Evolutionary conservation across 2,888 invertebrate genomes (phyloP).

Genomic region (Sphaerophoria rueppellii): DNA sequence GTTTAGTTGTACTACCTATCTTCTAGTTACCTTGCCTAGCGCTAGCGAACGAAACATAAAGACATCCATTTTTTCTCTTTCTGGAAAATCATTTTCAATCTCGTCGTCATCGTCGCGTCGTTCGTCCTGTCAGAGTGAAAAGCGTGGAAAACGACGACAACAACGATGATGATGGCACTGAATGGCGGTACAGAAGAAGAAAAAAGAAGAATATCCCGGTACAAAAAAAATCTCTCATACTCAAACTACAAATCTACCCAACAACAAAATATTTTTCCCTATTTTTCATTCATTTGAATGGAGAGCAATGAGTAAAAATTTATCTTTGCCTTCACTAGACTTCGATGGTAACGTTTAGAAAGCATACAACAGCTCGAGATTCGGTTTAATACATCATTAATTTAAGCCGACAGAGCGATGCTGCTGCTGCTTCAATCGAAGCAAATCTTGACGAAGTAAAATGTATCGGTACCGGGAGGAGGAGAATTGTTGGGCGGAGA

Average conservation of each 20-base stretch:
- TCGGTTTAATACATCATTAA: slow-evolving; percentile 72
- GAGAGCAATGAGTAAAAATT: slow-evolving; percentile 68
- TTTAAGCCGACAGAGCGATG: slow-evolving; percentile 69
- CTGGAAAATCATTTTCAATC: slow-evolving; percentile 64
- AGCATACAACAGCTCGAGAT: slow-evolving; percentile 27
- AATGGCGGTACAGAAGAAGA: not conserved
- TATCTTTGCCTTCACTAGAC: slow-evolving; percentile 46
- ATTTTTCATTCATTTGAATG: slow-evolving; percentile 69
- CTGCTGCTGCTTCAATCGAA: slow-evolving; percentile 55
- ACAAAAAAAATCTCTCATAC: slow-evolving; percentile 17
- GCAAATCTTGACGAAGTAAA: slow-evolving; percentile 18
- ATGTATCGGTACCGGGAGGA: not conserved
- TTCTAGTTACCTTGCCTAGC: not conserved
- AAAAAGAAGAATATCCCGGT: slow-evolving; percentile 10
- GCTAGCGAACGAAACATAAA: slow-evolving; percentile 21
- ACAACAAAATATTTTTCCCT: slow-evolving; percentile 69
- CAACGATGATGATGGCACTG: not conserved
- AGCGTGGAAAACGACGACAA: slow-evolving; percentile 1
- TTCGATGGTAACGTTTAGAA: not conserved
- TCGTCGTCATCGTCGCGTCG: no score
- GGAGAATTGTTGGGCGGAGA: not conserved
- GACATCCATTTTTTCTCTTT: slow-evolving; percentile 32
- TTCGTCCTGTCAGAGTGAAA: slow-evolving; percentile 45
- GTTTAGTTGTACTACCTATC: no score
- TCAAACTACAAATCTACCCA: slow-evolving; percentile 56